phyloP scores from a whole-genome alignment of 2,797 vertebrate species.

The Eulemur mongoz region DNA sequence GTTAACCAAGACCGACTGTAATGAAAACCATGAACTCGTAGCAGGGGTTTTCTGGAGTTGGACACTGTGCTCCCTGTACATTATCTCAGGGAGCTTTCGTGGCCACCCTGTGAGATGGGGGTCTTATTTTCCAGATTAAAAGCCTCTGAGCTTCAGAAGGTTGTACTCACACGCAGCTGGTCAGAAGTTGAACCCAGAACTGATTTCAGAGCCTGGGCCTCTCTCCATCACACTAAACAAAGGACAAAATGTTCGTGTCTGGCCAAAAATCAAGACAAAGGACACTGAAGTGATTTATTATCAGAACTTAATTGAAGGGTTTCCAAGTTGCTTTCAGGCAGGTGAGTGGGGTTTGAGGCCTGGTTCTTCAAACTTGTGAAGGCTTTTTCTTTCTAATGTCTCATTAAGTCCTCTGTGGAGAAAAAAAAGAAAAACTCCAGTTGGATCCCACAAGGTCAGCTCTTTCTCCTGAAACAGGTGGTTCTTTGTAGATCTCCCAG shows the following conservation, averaged over 20 bases:
- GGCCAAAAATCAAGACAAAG: neutral
- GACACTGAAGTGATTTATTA: neutral
- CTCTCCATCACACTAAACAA: neutral
- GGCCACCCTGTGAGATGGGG: neutral
- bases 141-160: neutral
- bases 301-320: neutral
- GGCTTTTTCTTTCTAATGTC: neutral
- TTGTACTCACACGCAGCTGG: neutral
- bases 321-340: neutral
- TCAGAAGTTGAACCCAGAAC: neutral
- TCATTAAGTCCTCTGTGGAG: neutral
- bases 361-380: neutral
- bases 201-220: neutral
- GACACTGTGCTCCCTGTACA: accelerated
- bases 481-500: neutral
- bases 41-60: accelerated
- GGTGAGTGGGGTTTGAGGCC: neutral
- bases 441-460: neutral
- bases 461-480: neutral
- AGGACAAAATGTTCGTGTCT: no score
- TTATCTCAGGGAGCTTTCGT: accelerated
- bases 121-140: neutral
- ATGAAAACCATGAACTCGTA: accelerated
- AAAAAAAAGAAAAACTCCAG: neutral
- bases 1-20: neutral